Evolutionary conservation across 2,888 invertebrate genomes (phyloP).

Genomic region (Gisinianus flammeolus): DNA sequence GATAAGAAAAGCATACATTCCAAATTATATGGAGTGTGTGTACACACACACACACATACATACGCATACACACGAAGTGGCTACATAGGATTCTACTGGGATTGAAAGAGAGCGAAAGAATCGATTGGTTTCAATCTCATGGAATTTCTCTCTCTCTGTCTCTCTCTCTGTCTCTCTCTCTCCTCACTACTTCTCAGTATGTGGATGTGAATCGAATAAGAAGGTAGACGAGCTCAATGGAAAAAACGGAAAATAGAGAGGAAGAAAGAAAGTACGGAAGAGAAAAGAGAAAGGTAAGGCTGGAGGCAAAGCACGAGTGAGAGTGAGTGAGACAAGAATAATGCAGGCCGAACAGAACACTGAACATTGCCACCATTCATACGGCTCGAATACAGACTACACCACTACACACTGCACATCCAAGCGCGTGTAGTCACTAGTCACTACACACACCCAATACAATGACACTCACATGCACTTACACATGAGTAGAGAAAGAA

Average conservation of each 20-base stretch:
- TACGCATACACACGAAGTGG: neutral
- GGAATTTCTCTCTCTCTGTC: too few species aligned
- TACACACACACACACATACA: neutral
- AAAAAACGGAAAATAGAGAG: neutral
- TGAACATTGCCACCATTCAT: slow-evolving; percentile 7
- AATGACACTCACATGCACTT: neutral
- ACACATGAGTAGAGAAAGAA: neutral
- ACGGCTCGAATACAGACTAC: too few species aligned
- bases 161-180: too few species aligned
- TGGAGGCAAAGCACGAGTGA: neutral
- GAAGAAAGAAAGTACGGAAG: neutral
- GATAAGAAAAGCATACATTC: neutral
- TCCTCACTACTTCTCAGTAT: too few species aligned
- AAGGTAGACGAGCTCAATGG: neutral
- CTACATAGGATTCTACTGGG: slow-evolving; percentile 9
- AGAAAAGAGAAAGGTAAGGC: neutral
- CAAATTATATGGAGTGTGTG: neutral
- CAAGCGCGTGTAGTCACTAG: too few species aligned
- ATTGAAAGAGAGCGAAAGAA: neutral
- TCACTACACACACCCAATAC: neutral
- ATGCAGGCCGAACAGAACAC: neutral
- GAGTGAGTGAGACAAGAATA: neutral
- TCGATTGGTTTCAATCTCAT: slow-evolving; percentile 35
- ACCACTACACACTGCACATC: too few species aligned
- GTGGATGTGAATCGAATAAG: slow-evolving; percentile 33